Conservation (phyloP, 2,888 invertebrate species). For the Stratiomys singularior region DNA sequence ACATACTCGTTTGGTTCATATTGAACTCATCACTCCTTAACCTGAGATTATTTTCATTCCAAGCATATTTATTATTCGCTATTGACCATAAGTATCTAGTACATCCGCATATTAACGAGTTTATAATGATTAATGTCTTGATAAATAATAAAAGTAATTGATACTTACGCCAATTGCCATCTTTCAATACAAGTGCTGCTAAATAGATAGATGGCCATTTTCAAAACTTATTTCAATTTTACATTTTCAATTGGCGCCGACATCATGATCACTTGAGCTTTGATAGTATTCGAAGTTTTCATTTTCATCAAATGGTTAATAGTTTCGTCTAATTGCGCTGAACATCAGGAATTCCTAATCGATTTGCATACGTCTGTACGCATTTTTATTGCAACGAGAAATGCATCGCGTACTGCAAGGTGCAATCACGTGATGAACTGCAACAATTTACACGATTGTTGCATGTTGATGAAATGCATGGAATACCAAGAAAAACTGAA, state of each 20-base stretch:
- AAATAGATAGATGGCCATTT: background rate
- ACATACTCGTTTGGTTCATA: background rate
- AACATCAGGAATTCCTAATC: background rate
- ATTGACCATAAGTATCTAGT: background rate
- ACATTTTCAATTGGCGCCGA: background rate
- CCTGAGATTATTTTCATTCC: background rate
- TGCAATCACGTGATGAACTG: background rate
- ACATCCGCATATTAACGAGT: background rate
- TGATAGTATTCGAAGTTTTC: no score
- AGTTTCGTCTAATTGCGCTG: background rate
- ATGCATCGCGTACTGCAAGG: background rate
- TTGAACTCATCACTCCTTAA: background rate
- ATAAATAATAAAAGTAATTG: background rate
- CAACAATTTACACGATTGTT: background rate
- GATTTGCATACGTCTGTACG: conserved; percentile 5
- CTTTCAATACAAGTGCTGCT: background rate
- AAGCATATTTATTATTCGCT: background rate
- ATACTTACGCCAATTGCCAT: background rate
- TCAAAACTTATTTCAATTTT: background rate
- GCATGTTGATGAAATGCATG: background rate
- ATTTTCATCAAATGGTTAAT: no score
- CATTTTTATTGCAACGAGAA: background rate
- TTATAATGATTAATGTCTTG: background rate
- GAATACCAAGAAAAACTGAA: background rate
- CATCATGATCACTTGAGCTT: background rate